These are phyloP conservation scores for Pollicipes pollicipes DNA, from an alignment of 1,140 invertebrate species.

Conservation along the genomic window DNA sequence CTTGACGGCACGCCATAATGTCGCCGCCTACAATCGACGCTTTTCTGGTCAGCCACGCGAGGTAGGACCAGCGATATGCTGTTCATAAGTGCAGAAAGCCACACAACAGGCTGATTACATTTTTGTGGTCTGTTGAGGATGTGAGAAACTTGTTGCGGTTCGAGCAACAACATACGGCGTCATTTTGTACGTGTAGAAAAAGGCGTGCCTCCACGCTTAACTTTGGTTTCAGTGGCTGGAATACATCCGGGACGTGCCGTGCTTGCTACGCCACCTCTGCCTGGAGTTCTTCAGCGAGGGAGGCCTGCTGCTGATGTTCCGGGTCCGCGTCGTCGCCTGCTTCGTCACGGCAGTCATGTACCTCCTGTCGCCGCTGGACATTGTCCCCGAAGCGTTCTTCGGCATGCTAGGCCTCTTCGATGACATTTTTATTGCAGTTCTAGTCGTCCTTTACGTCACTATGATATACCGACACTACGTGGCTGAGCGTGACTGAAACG, in stretches of 20 bases:
- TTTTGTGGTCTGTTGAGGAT: no score
- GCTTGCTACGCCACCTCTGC: constrained; percentile 30
- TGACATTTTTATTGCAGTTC: constrained; percentile 33
- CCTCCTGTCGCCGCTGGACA: constrained; percentile 35
- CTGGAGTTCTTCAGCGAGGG: constrained; percentile 34
- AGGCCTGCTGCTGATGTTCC: constrained; percentile 35
- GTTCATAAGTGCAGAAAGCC: no score
- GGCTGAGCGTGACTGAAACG: not conserved
- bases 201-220: no score
- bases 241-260: constrained; percentile 33
- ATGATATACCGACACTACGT: constrained; percentile 27
- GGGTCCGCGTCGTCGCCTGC: constrained; percentile 31
- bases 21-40: no score
- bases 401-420: constrained; percentile 36
- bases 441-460: constrained; percentile 33
- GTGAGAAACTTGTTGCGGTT: no score
- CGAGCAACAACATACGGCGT: no score
- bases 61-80: no score
- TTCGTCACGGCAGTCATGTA: constrained; percentile 32
- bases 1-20: no score
- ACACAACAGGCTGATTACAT: no score
- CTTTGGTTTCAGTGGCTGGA: constrained; percentile 24
- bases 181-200: no score
- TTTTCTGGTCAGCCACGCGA: no score
- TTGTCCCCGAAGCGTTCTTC: constrained; percentile 36